phyloP scores from a whole-genome alignment of 2,113 vertebrate species.

The Pedetes capensis region DNA sequence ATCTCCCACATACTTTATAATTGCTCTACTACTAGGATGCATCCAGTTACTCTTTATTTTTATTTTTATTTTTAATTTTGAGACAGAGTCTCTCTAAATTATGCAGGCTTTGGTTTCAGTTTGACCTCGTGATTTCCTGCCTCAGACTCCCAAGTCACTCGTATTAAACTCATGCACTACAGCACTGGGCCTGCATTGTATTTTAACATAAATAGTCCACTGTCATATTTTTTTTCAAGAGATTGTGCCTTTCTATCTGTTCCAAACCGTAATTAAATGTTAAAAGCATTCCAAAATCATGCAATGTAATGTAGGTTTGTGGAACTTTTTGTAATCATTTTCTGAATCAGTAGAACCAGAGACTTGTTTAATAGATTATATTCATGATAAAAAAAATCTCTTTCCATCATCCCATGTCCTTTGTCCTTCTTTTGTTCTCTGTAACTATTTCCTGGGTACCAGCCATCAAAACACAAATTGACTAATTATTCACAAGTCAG shows the following conservation, averaged over 20 bases:
- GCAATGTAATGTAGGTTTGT: not conserved
- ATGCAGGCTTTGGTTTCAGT: too few relatives aligned
- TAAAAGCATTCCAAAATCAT: not conserved
- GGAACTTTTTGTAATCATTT: not conserved
- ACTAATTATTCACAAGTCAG: conserved; percentile 53
- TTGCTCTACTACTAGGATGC: too few relatives aligned
- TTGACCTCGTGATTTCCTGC: too few relatives aligned
- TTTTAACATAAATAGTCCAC: not conserved
- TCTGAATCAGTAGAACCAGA: not conserved
- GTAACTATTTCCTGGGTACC: not conserved
- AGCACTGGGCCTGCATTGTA: not conserved
- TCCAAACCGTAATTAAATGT: not conserved
- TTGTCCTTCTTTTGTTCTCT: not conserved
- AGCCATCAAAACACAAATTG: conserved; percentile 37
- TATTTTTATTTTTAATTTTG: too few relatives aligned
- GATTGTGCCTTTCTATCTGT: not conserved
- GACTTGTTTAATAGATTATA: not conserved
- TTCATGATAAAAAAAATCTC: not conserved
- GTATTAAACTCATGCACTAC: too few relatives aligned
- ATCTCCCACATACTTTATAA: too few relatives aligned
- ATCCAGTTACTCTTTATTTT: too few relatives aligned
- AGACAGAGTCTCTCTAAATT: too few relatives aligned
- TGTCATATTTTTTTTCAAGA: not conserved
- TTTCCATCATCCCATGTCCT: not conserved
- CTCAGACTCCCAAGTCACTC: too few relatives aligned